These are phyloP conservation scores for Dicaeum eximium DNA, from an alignment of 2,113 vertebrate species.

Conservation along the genomic window DNA sequence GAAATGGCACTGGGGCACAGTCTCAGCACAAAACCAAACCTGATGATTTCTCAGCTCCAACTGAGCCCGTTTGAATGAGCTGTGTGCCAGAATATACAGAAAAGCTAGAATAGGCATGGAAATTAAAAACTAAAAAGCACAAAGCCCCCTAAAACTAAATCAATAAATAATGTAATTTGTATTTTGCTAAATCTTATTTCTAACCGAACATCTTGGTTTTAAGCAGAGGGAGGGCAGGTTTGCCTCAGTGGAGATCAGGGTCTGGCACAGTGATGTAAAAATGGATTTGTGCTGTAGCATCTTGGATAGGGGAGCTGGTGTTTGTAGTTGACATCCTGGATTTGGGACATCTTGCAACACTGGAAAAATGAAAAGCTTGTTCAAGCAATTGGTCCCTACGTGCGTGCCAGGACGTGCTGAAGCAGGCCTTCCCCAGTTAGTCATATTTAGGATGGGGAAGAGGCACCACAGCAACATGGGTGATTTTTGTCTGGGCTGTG, in stretches of 20 bases:
- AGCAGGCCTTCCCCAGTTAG: neutral
- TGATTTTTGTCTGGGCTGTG: conserved; percentile 10
- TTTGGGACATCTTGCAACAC: neutral
- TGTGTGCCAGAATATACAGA: neutral
- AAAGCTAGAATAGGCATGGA: neutral
- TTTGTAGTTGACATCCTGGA: neutral
- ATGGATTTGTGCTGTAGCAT: neutral
- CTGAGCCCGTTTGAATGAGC: rapidly evolving
- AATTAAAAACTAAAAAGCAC: neutral
- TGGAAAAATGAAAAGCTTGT: neutral
- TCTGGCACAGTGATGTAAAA: neutral
- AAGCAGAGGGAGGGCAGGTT: neutral
- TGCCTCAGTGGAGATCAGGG: neutral
- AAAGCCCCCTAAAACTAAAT: neutral
- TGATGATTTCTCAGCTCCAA: neutral
- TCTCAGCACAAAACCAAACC: neutral
- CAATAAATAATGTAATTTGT: neutral
- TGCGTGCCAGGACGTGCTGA: neutral
- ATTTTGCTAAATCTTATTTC: neutral
- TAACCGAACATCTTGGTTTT: neutral
- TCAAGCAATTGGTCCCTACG: neutral
- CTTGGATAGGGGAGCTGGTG: neutral
- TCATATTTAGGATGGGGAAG: neutral
- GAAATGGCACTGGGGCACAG: neutral
- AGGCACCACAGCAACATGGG: neutral